These are phyloP conservation scores for Pterois miles DNA, from an alignment of 2,797 vertebrate species.

Conservation along the genomic window DNA sequence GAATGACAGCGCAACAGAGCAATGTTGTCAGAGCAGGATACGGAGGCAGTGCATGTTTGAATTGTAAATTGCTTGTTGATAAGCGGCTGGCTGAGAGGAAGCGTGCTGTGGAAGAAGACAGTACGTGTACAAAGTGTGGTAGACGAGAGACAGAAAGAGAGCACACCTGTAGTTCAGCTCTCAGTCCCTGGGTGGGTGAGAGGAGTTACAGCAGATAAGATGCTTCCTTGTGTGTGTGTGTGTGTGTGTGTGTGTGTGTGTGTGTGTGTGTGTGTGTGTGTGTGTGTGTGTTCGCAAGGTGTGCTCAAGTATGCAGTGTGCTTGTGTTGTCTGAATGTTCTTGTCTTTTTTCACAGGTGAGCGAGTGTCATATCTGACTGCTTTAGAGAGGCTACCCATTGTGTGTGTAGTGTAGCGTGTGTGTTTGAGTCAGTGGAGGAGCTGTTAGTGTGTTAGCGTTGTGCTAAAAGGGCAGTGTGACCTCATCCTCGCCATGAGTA, in stretches of 20 bases:
- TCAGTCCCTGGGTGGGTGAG: slow-evolving; percentile 25
- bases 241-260: not conserved
- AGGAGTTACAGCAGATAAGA: slow-evolving; percentile 40
- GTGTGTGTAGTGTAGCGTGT: not conserved
- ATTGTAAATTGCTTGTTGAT: slow-evolving; percentile 51
- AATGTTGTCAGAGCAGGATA: slow-evolving; percentile 21
- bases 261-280: not conserved
- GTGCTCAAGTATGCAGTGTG: slow-evolving; percentile 17
- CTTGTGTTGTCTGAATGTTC: slow-evolving; percentile 30
- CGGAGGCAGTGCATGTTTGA: slow-evolving; percentile 25
- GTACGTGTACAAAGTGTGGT: slow-evolving; percentile 3
- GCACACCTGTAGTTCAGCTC: slow-evolving; percentile 40
- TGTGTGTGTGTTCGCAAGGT: not conserved
- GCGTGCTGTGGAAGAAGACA: not conserved
- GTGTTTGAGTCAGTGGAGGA: slow-evolving; percentile 13
- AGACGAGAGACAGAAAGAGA: slow-evolving; percentile 36
- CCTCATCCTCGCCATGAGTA: slow-evolving; percentile 67
- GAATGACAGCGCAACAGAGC: slow-evolving; percentile 9
- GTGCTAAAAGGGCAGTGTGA: slow-evolving; percentile 73
- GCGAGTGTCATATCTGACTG: slow-evolving; percentile 38
- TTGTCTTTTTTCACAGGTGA: slow-evolving; percentile 53
- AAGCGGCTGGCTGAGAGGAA: slow-evolving; percentile 36
- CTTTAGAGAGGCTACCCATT: slow-evolving; percentile 12
- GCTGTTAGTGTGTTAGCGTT: slow-evolving; percentile 49
- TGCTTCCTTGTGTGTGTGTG: slow-evolving; percentile 27